Conservation (phyloP, 2,888 invertebrate genomes). For the Parascotia fuliginaria region DNA sequence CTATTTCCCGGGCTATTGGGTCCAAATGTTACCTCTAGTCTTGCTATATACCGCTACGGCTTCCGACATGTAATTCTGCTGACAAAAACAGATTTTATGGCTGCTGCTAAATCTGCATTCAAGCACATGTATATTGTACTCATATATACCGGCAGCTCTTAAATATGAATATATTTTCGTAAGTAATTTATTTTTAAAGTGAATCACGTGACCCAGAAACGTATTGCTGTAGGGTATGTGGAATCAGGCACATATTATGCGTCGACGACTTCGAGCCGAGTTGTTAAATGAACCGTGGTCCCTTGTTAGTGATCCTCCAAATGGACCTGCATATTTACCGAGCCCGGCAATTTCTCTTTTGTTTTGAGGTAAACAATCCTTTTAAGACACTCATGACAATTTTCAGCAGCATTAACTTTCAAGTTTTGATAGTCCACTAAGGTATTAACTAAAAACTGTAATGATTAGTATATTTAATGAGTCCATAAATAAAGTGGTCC, state of each 20-base stretch:
- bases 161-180: slow-evolving; percentile 11
- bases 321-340: slow-evolving; percentile 11
- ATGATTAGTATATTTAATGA: slow-evolving; percentile 31
- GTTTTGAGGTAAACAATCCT: slow-evolving; percentile 8
- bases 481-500: slow-evolving; percentile 47
- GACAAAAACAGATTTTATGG: slow-evolving; percentile 60
- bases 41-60: slow-evolving; percentile 50
- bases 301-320: slow-evolving; percentile 34
- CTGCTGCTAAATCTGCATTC: slow-evolving; percentile 47
- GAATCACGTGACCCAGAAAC: slow-evolving; percentile 33
- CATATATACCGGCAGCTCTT: slow-evolving; percentile 19
- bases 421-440: slow-evolving; percentile 1
- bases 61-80: slow-evolving; percentile 62
- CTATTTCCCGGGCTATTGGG: slow-evolving; percentile 66
- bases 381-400: not conserved
- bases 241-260: slow-evolving; percentile 42
- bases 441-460: slow-evolving; percentile 5
- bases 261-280: slow-evolving; percentile 31
- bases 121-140: slow-evolving; percentile 3
- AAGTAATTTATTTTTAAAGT: slow-evolving; percentile 24
- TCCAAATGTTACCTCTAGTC: slow-evolving; percentile 61
- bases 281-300: slow-evolving; percentile 53
- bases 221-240: slow-evolving; percentile 24
- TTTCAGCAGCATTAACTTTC: slow-evolving; percentile 8
- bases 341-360: slow-evolving; percentile 6